A percentile compares a stretch with the other conserved stretches of the same genome.
Evolutionary conservation across 53 echinoderm and acorn worm species (phyloP).

Genomic region (Luidia sarsii): DNA sequence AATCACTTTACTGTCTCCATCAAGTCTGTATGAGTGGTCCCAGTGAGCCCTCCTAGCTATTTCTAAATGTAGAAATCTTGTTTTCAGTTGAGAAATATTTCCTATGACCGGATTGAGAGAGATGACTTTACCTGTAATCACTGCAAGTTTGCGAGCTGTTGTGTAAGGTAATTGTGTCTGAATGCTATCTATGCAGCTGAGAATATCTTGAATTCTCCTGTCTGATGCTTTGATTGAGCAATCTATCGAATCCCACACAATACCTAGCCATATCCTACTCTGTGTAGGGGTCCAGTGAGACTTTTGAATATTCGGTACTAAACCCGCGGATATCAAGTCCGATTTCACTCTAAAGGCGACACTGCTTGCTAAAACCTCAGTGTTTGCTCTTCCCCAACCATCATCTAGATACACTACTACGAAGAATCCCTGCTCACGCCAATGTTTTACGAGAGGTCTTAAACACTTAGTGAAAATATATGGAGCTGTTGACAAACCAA

Average conservation of each 20-base stretch:
- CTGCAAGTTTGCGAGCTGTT: background rate
- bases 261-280: conserved; percentile 15
- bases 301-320: conserved; percentile 25
- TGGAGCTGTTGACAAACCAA: conserved; percentile 41
- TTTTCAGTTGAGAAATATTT: background rate
- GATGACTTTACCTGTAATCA: conserved; percentile 6
- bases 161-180: background rate
- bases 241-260: background rate
- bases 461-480: conserved; percentile 44
- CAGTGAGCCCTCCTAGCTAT: background rate
- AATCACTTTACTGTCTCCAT: too few relatives aligned
- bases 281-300: conserved; percentile 13
- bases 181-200: background rate
- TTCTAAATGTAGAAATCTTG: too few relatives aligned
- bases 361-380: background rate
- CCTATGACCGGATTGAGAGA: background rate
- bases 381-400: conserved; percentile 29
- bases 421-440: conserved; percentile 8
- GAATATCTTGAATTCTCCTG: background rate
- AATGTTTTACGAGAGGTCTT: conserved; percentile 22
- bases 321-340: conserved; percentile 18
- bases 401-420: conserved; percentile 47
- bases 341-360: background rate
- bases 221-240: background rate
- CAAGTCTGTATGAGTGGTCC: conserved; percentile 13